Evolutionary conservation across 2,797 vertebrate species (phyloP).

Genomic region (Chiroxiphia lanceolata): DNA sequence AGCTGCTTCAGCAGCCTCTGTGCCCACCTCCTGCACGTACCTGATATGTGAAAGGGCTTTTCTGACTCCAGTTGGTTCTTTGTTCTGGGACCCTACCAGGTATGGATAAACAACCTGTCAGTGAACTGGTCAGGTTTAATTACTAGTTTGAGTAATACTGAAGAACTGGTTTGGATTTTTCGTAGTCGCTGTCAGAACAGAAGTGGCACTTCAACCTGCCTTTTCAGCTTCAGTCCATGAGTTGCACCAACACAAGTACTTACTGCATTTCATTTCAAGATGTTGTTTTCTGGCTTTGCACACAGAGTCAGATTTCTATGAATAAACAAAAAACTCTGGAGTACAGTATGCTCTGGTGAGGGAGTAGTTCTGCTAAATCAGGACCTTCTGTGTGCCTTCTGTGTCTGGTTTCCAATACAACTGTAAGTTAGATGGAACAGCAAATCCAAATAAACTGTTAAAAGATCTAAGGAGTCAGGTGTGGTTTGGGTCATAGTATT

Average conservation of each 20-base stretch:
- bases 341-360: not conserved
- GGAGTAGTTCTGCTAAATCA: not conserved
- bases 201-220: not conserved
- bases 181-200: not conserved
- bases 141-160: not conserved
- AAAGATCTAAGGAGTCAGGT: not conserved
- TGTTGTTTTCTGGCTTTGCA: not conserved
- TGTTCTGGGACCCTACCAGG: not conserved
- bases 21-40: not conserved
- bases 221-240: not conserved
- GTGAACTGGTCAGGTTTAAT: not conserved
- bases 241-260: not conserved
- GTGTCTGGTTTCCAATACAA: not conserved
- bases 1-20: not conserved
- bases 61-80: not conserved
- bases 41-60: accelerated
- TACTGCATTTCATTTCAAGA: not conserved
- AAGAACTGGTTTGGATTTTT: not conserved
- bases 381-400: not conserved
- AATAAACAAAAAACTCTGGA: not conserved
- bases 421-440: not conserved
- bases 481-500: not conserved
- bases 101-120: not conserved
- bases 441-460: not conserved
- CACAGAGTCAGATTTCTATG: not conserved